Evolutionary conservation across 2,888 invertebrate genomes (phyloP), one percentile per base, ranked within the genome.

Genomic region (Rutpela maculata): DNA sequence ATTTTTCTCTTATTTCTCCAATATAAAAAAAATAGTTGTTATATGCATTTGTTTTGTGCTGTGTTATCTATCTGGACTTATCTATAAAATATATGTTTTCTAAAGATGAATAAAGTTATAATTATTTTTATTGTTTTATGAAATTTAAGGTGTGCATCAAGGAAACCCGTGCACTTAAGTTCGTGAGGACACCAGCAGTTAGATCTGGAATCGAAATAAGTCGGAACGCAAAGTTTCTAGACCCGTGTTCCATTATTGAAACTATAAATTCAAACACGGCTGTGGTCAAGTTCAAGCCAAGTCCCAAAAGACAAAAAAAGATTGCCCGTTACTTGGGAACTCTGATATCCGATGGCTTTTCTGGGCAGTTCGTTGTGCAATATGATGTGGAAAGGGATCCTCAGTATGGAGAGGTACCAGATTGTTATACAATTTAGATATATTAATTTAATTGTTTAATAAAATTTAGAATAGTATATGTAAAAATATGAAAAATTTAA

Each of bases 121-220:
- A n/a, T n/a, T n/a, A n/a, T n/a, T n/a, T n/a, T n/a, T n/a, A n/a
- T n/a, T n/a, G n/a, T n/a, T n/a, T n/a, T n/a, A n/a, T n/a, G n/a
- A n/a, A n/a, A n/a, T 78, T 78, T 71, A 74, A 86, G 85, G 93
- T 94, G 1, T 90, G 91, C 78, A 92, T 95, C 79, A 91, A 91
- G 78, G 95, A 95, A 88, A 90, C 91, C 1, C 90, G 92, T 81
- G 92, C 92, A 81, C 91, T 95, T 55, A 91, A 91, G 0, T 88
- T 88, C 12, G 90, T 95, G 10, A 89, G 91, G 73, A 93, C 94
- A 3, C 94, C 94, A 0, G 92, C 93, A 77, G 88, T 95, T 59
- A 90, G 93, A 79, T 92, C 93, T 43, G 93, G 92, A 75, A 92
- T 93, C 84, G 93, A 93, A 85, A 91, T 93, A 50, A 91, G 91